Percentiles rank a stretch among this genome's conserved stretches.
These are phyloP conservation scores for Brachypodius melanocephalos DNA, from an alignment of 2,113 vertebrate species.

Conservation along the genomic window DNA sequence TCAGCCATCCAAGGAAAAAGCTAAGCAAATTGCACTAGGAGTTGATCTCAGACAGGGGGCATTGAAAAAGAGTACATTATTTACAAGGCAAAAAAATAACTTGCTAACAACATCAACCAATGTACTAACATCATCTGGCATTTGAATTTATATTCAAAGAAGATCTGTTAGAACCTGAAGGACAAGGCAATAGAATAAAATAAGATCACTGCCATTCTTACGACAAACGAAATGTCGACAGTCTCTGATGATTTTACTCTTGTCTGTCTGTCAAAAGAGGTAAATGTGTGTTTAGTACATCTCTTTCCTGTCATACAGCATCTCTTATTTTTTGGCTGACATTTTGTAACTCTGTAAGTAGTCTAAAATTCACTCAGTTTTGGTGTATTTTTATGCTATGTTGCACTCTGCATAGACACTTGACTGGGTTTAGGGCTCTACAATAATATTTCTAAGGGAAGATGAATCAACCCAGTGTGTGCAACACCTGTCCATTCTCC, in stretches of 20 bases:
- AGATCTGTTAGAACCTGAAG: not conserved
- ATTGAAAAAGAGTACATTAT: not conserved
- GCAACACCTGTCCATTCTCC: not conserved
- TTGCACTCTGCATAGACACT: not conserved
- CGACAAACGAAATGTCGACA: not conserved
- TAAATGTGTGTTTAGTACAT: not conserved
- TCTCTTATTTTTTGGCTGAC: not conserved
- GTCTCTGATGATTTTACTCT: not conserved
- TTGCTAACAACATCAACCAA: not conserved
- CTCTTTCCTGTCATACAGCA: not conserved
- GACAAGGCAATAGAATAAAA: not conserved
- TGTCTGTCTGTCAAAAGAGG: not conserved
- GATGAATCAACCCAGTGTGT: not conserved
- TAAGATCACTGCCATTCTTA: not conserved
- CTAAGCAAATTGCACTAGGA: not conserved
- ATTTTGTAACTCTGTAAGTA: not conserved
- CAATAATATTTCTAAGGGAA: not conserved
- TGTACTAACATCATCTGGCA: slow-evolving; percentile 3
- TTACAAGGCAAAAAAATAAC: not conserved
- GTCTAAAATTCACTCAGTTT: not conserved
- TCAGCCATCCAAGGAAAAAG: not conserved
- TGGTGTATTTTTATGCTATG: not conserved
- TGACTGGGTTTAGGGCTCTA: not conserved
- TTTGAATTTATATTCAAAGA: slow-evolving; percentile 1
- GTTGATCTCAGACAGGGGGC: not conserved